Percentiles rank a stretch among this genome's conserved stretches.
Evolutionary conservation across 2,797 vertebrate species (phyloP).

Genomic region (Alca torda): DNA sequence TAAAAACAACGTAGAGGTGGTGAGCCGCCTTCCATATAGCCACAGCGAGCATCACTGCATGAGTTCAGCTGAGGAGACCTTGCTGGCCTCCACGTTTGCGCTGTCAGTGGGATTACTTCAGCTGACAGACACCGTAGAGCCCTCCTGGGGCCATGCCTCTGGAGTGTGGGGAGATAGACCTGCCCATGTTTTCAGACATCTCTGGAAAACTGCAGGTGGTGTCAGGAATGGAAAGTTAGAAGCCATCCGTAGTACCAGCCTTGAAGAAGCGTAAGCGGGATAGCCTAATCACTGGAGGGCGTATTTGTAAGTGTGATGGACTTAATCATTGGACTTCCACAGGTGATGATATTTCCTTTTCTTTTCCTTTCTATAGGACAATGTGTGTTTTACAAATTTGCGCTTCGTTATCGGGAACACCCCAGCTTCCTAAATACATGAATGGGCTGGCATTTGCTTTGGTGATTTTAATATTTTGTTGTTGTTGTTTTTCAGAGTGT

Average conservation of each 20-base stretch:
- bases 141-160: background rate
- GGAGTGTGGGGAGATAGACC: background rate
- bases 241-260: background rate
- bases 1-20: fast-evolving
- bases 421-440: background rate
- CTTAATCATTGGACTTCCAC: background rate
- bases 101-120: background rate
- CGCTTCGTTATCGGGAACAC: background rate
- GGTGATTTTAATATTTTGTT: background rate
- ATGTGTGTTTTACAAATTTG: background rate
- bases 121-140: background rate
- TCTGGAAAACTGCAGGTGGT: background rate
- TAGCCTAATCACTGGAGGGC: background rate
- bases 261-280: background rate
- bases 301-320: background rate
- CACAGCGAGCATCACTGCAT: background rate
- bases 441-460: background rate
- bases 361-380: background rate
- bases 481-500: background rate
- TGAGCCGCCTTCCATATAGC: background rate
- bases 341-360: background rate
- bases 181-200: background rate
- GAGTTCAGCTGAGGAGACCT: background rate
- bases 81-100: background rate
- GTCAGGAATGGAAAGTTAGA: background rate